phyloP scores from a whole-genome alignment of 1,140 invertebrate genomes.

The Diabrotica undecimpunctata region DNA sequence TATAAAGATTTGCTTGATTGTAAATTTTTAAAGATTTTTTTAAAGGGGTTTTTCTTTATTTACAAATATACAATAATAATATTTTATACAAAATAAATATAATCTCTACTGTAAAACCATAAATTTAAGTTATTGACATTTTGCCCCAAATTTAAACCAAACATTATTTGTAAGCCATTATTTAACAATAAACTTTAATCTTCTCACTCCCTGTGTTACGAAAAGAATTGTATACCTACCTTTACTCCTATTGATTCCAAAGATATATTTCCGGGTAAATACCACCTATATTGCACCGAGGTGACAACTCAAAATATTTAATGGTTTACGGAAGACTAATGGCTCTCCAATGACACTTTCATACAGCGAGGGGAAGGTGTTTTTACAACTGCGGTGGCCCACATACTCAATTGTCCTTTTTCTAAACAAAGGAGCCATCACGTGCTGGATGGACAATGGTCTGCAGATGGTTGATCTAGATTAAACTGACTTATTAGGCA shows the following conservation, averaged over 20 bases:
- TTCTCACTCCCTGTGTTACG: neutral
- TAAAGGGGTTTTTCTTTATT: too few relatives aligned
- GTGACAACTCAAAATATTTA: constrained; percentile 10
- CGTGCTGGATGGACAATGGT: constrained; percentile 8
- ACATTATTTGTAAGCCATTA: too few relatives aligned
- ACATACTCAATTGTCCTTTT: constrained; percentile 24
- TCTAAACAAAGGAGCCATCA: constrained; percentile 14
- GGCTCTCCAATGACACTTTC: constrained; percentile 26
- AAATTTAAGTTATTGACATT: too few relatives aligned
- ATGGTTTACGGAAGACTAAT: constrained; percentile 20
- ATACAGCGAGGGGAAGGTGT: constrained; percentile 12
- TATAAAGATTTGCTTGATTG: too few relatives aligned
- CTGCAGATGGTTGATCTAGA: neutral
- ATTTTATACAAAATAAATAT: too few relatives aligned
- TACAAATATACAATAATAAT: too few relatives aligned
- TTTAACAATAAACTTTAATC: too few relatives aligned
- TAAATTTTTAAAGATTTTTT: too few relatives aligned
- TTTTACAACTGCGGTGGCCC: constrained; percentile 30
- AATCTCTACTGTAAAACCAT: too few relatives aligned
- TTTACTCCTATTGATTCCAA: neutral
- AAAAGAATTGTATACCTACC: neutral
- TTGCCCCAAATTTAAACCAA: too few relatives aligned
- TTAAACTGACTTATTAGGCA: too few relatives aligned
- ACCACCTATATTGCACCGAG: constrained; percentile 7
- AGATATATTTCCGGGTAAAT: constrained; percentile 4